Base-by-base conservation (phyloP, 2,888 invertebrate species). In the Nycteola revayana region DNA sequence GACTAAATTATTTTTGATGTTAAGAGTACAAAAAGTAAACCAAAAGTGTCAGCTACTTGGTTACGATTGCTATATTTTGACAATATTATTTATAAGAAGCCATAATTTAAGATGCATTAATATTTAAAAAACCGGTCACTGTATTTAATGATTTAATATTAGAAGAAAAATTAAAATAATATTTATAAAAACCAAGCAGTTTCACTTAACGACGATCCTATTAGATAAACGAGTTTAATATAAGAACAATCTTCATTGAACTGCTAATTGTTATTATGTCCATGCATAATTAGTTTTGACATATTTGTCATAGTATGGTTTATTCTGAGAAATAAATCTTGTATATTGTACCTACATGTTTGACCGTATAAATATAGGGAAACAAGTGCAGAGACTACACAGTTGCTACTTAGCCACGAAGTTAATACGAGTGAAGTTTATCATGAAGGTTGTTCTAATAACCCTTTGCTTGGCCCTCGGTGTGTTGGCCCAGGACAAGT, bases 401-500 rank as follows among this genome's bases (percentile, higher is more conserved):
- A 34, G 43, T 25, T 45, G 33, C 26, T 35, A 11, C 27, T 28
- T 28, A 33, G 40, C 37, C 10, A 8, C 27, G 17, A 37, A 35
- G n/a, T 32, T 38, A 31, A 46, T 40, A 26, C 35, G 8, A 25
- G 9, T 18, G 36, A 31, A 40, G 42, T 26, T 43, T 29, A 73
- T 37, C 36, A 79, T 79, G 79, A 78, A 76, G 52, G 28, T 68
- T 8, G 39, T 63, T 1, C 20, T 75, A n/a, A 9, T 78, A 0
- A 48, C 63, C 21, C 29, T 79, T 17, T 75, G 70, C 36, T 28
- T 77, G n/a, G 60, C 57, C 1, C 49, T 60, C 1, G 50, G 58
- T 18, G 77, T 60, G 9, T 9, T 70, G 1, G 84, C 80, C 3
- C 52, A 81, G 47, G 77, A 80, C 0, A 82, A 80, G 27, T 94